Base-by-base conservation (phyloP, 2,888 invertebrate species). In the Drosophila austrosaltans region DNA sequence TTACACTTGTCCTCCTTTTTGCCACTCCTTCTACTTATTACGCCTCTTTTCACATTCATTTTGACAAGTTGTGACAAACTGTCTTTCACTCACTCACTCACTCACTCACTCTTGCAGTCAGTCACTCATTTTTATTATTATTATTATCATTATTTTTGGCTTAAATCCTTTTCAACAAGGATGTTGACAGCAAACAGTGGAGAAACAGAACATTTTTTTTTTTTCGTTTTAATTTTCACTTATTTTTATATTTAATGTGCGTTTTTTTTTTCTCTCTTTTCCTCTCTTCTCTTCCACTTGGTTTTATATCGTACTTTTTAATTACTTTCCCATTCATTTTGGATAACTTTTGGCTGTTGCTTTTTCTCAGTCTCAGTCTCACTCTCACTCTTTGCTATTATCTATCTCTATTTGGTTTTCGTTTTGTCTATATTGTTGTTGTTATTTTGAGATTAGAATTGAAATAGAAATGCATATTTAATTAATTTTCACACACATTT, bases 301-400 rank as follows among this genome's bases (percentile, higher is more conserved):
- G 69, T 22, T 72, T 42, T 48, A 36, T 72, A 79, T 84, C 80
- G 78, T 78, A 87, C 83, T 87, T 84, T 86, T 85, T 84, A 87
- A 84, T 84, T 84, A 84, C 87, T 84, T 87, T 84, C 74, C 74
- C 83, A 85, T 87, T 82, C 75, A 84, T 84, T 84, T 83, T 83
- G 53, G 78, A 75, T 72, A 87, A 81, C 76, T 87, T 78, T 87
- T 76, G 72, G 87, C 79, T 77, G 57, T 63, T 75, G 76, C 69
- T 58, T 32, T 36, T 36, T 1, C 36, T 8, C 8, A 36, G 1
- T 36, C 36, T 5, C 16, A 16, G 0, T 4, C 36, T 8, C 39
- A 10, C 36, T 39, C 44, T 48, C 36, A 5, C 20, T 54, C 40
- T 12, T 32, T 16, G 22, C 20, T 20, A 10, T 36, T 32, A 8